Evolutionary conservation across 2,888 invertebrate species (phyloP).

Genomic region (Cataglyphis cursor): DNA sequence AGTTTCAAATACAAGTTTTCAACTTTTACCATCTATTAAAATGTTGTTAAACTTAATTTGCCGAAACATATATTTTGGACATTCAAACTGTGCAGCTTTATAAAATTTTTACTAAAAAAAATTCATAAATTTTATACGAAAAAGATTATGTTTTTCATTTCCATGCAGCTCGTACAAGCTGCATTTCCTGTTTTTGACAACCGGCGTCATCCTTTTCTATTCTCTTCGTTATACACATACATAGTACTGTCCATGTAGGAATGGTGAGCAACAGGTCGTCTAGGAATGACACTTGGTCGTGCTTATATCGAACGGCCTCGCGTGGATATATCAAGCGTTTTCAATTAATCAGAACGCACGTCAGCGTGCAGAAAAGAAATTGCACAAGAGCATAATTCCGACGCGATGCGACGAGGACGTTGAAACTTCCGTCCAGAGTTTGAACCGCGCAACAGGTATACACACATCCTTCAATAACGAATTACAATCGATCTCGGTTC

Average conservation of each 20-base stretch:
- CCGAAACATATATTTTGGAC: neutral
- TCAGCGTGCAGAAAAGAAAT: constrained; percentile 36
- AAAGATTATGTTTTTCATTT: neutral
- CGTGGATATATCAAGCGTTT: constrained; percentile 12
- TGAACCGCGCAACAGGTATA: constrained; percentile 46
- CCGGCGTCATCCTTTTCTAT: neutral
- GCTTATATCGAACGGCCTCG: constrained; percentile 17
- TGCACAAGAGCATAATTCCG: neutral
- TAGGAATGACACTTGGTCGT: constrained; percentile 31
- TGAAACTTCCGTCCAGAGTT: constrained; percentile 9
- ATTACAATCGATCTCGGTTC: constrained; percentile 2
- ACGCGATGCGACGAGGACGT: neutral
- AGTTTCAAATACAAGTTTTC: neutral
- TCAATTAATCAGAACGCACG: neutral
- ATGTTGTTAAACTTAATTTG: constrained; percentile 1
- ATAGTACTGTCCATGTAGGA: neutral
- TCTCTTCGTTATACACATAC: neutral
- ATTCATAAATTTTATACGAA: too few relatives aligned
- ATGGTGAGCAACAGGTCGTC: constrained; percentile 53
- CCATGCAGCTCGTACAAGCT: neutral
- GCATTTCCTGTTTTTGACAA: neutral
- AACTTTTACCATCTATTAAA: constrained; percentile 25
- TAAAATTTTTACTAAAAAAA: neutral
- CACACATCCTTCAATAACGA: constrained; percentile 13
- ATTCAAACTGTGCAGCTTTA: neutral